Evolutionary conservation across 2,797 vertebrate genomes (phyloP).

Genomic region (Scleropages formosus): DNA sequence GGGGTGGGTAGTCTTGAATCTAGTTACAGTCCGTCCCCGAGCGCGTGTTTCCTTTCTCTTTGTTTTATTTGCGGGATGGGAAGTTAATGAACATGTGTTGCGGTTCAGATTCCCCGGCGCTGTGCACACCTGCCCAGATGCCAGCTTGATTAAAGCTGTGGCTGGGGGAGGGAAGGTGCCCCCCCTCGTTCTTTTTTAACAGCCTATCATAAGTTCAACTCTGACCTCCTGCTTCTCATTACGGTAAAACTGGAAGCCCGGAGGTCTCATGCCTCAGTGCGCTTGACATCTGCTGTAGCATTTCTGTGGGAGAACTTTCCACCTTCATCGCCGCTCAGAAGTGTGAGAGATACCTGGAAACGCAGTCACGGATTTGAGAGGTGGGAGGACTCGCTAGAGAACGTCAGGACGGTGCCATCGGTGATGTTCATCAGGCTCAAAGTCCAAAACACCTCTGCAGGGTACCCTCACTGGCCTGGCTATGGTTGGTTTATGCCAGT

Average conservation of each 20-base stretch:
- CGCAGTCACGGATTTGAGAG: background rate
- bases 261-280: background rate
- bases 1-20: background rate
- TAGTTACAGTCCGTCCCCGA: background rate
- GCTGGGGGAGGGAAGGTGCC: background rate
- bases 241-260: background rate
- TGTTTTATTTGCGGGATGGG: slow-evolving; percentile 6
- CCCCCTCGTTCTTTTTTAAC: background rate
- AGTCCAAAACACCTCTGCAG: no score
- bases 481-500: no score
- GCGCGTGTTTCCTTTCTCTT: background rate
- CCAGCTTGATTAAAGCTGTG: slow-evolving; percentile 18
- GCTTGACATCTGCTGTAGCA: background rate
- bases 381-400: background rate
- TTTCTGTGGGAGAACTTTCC: background rate
- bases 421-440: no score
- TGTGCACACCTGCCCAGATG: slow-evolving; percentile 23
- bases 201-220: background rate
- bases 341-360: background rate
- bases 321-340: background rate
- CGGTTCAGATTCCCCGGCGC: background rate
- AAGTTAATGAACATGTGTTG: slow-evolving; percentile 29
- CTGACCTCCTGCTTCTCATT: background rate
- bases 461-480: no score
- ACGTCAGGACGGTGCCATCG: no score